phyloP scores from a whole-genome alignment of 2,113 vertebrate species.

The Gorsachius goisagi region DNA sequence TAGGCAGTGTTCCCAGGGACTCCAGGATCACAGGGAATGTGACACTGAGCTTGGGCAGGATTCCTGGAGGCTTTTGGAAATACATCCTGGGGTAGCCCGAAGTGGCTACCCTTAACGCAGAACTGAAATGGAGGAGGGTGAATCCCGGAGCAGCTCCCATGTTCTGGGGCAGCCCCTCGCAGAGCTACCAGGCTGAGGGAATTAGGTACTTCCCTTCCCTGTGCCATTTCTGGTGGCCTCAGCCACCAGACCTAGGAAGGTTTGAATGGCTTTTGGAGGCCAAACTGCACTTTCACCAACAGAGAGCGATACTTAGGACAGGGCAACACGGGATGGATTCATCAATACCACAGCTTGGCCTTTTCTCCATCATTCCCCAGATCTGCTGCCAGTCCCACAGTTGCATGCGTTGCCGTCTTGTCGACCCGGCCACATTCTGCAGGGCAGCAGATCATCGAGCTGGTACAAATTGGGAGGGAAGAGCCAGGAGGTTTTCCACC shows the following conservation, averaged over 20 bases:
- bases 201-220: background rate
- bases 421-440: background rate
- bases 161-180: background rate
- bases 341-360: background rate
- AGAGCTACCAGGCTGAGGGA: background rate
- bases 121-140: background rate
- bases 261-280: background rate
- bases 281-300: background rate
- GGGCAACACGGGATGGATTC: no score
- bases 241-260: background rate
- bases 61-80: background rate
- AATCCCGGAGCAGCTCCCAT: background rate
- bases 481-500: slow-evolving; percentile 34
- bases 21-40: background rate
- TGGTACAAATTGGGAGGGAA: background rate
- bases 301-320: background rate
- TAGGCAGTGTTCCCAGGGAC: background rate
- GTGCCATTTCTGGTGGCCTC: background rate
- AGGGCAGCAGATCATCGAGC: background rate
- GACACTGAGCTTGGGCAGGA: background rate
- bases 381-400: background rate
- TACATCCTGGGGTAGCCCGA: background rate
- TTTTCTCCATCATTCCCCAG: background rate
- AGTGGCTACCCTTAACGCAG: background rate
- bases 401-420: background rate